Base-by-base conservation (phyloP, 2,797 vertebrate species). In the Ambastaia sidthimunki region DNA sequence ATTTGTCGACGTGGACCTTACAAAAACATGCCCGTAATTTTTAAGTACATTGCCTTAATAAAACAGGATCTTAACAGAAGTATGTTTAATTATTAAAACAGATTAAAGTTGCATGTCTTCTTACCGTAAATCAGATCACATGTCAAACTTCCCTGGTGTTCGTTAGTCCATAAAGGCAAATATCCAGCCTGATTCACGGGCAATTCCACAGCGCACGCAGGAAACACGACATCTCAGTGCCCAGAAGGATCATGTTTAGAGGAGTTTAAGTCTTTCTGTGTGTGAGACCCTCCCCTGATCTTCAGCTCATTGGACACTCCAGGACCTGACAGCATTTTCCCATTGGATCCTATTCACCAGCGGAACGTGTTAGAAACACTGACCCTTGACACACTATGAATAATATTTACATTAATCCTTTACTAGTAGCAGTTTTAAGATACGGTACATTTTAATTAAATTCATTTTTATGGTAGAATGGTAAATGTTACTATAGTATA, bases 261-360 rank as follows among this genome's bases (percentile, higher is more conserved):
- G 70, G 85, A 82, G 83, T 63, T 31, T 31, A 66, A 73, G 62
- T 73, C 69, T 73, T 71, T 79, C 70, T 67, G 76, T 28, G 44
- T 67, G 50, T 31, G 80, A 81, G 69, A 74, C 88, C 90, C 89
- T 83, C 85, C 31, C 0, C 67, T 72, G 57, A 16, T 62, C 62
- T 2, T 71, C 75, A 73, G 31, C 71, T 86, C 16, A 93, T 91
- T 93, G 93, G 93, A 70, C 83, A 37, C n/a, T 0, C 1, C 11
- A 11, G 31, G 60, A 12, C 41, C 44, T 19, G 48, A 62, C 21
- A 52, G 55, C 25, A 5, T 12, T 18, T 44, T 7, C 34, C 76
- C 25, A 92, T 91, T 93, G 92, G 92, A 47, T 71, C 54, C 15
- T 81, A 4, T 13, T 16, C 57, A 85, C 73, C 59, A 62, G 66